Evolutionary conservation across 30 jellyfish, hydroid and myxozoan genomes (phyloP).

Genomic region (Calvadosia cruxmelitensis): DNA sequence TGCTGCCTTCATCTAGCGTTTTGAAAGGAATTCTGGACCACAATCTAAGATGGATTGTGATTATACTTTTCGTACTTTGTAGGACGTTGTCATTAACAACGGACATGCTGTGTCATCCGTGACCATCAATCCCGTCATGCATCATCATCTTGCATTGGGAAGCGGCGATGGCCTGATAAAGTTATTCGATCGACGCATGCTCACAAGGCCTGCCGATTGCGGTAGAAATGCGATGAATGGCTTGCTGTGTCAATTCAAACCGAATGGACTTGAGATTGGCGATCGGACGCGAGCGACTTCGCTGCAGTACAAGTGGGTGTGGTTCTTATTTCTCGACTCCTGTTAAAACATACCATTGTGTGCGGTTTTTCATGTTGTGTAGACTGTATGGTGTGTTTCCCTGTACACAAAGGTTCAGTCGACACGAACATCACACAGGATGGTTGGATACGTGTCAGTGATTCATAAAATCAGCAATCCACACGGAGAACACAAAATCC

Average conservation of each 20-base stretch:
- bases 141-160: constrained; percentile 64
- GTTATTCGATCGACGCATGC: constrained; percentile 51
- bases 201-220: constrained; percentile 11
- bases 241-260: constrained; percentile 34
- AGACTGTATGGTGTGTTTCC: no score
- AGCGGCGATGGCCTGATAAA: constrained; percentile 70
- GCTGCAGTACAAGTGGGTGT: constrained; percentile 52
- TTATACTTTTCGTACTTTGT: background rate
- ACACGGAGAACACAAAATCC: no score
- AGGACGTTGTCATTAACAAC: constrained; percentile 56
- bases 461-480: no score
- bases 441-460: no score
- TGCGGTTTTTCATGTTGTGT: no score
- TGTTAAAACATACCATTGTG: no score
- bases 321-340: no score
- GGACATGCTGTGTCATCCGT: constrained; percentile 49
- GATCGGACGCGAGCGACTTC: constrained; percentile 63
- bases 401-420: no score
- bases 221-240: constrained; percentile 21
- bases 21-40: no score
- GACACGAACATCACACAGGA: no score
- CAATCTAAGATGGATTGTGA: no score
- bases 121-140: constrained; percentile 52
- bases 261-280: constrained; percentile 29
- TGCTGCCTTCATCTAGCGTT: background rate